Conservation (phyloP, 2,113 vertebrate genomes). For the Rhagologus leucostigma region DNA sequence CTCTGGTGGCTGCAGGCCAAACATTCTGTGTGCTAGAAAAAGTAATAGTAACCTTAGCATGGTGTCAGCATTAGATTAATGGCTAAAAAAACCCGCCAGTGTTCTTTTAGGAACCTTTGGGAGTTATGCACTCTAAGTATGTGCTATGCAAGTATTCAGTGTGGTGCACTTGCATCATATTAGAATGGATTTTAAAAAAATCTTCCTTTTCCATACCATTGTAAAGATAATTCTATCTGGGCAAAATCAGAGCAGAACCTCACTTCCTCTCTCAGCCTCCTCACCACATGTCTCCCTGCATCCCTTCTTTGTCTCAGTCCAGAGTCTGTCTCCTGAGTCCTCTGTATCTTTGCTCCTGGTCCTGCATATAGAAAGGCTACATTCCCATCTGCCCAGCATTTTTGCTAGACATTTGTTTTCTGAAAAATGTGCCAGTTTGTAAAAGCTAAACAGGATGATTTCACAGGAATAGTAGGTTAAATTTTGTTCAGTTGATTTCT, state of each 20-base stretch:
- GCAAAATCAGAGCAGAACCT: background rate
- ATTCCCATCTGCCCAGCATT: background rate
- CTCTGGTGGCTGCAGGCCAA: background rate
- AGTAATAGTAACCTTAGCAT: background rate
- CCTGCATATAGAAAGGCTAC: background rate
- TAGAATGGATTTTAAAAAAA: background rate
- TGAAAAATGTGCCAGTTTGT: background rate
- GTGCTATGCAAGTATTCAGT: background rate
- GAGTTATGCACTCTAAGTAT: background rate
- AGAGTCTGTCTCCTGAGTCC: background rate
- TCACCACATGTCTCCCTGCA: background rate
- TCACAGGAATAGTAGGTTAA: background rate
- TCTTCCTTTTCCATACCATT: background rate
- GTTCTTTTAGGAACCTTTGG: background rate
- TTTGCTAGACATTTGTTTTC: background rate
- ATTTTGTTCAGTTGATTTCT: background rate
- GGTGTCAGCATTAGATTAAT: background rate
- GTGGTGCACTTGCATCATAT: background rate
- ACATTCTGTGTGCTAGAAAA: background rate
- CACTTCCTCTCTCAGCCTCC: background rate
- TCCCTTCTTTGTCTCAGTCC: background rate
- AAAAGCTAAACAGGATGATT: background rate
- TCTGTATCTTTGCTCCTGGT: background rate
- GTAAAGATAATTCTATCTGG: background rate
- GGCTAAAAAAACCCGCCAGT: background rate